phyloP scores from a whole-genome alignment of 2,113 vertebrate genomes.

The Seriola quinqueradiata region DNA sequence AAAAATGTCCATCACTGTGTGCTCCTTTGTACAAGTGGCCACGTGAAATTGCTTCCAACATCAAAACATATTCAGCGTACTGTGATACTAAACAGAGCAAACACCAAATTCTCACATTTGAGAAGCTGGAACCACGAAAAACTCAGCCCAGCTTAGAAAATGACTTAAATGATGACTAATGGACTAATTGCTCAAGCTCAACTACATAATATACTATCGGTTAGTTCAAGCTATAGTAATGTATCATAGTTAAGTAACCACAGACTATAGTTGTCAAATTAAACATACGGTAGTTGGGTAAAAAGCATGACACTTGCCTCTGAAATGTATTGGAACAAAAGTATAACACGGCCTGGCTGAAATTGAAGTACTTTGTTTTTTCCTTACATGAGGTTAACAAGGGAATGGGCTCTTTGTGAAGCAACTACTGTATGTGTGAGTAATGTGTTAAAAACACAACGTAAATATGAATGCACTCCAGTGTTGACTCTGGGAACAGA shows the following conservation, averaged over 20 bases:
- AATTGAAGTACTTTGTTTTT: background rate
- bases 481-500: constrained; percentile 13
- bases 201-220: no score
- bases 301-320: background rate
- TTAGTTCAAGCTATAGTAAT: background rate
- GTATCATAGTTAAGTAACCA: background rate
- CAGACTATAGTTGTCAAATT: background rate
- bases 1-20: no score
- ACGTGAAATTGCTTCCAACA: no score
- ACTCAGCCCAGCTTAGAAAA: background rate
- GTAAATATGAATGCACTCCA: background rate
- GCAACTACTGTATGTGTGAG: background rate
- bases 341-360: background rate
- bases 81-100: no score
- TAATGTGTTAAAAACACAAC: background rate
- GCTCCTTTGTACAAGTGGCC: no score
- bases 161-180: no score
- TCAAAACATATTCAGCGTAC: no score
- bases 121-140: background rate
- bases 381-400: no score
- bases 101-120: background rate
- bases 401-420: background rate
- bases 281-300: background rate
- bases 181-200: no score
- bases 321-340: background rate